Evolutionary conservation across 2,888 invertebrate species (phyloP).

Genomic region (Hermaeophaga mercurialis): DNA sequence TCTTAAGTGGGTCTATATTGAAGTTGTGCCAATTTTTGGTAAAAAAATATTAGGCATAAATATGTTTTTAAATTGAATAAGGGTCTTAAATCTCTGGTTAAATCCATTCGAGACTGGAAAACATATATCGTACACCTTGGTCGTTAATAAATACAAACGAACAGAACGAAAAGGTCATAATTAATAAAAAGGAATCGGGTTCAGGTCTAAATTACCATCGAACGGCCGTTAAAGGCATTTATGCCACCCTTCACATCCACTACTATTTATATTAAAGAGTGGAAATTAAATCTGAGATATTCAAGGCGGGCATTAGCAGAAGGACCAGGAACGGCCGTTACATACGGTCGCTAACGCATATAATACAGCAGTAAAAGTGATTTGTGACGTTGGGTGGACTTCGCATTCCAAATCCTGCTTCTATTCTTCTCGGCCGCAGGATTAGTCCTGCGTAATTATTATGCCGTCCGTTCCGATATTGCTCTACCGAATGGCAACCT

Average conservation of each 20-base stretch:
- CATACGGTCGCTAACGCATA: conserved; percentile 42
- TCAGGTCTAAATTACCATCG: conserved; percentile 42
- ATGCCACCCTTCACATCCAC: conserved; percentile 42
- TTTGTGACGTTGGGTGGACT: conserved; percentile 58
- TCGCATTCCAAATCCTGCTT: conserved; percentile 57
- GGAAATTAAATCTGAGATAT: conserved; percentile 54
- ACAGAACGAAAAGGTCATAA: conserved; percentile 31
- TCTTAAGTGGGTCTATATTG: too few species aligned
- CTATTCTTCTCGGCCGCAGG: conserved; percentile 53
- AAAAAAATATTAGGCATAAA: too few species aligned
- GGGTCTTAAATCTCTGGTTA: too few species aligned
- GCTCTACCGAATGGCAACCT: conserved; percentile 39
- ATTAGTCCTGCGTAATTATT: conserved; percentile 56
- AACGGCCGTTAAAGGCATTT: conserved; percentile 38
- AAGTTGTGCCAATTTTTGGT: too few species aligned
- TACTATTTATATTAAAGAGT: conserved; percentile 51
- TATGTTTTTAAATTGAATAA: too few species aligned
- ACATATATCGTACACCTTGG: too few species aligned
- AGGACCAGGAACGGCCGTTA: conserved; percentile 46
- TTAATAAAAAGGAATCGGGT: conserved; percentile 41
- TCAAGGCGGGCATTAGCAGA: conserved; percentile 49
- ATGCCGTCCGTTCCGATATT: conserved; percentile 53
- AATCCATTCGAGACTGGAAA: too few species aligned
- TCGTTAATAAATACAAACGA: conserved; percentile 30
- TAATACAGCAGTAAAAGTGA: conserved; percentile 58